A percentile compares a stretch with the other conserved stretches of the same genome.
These are phyloP conservation scores for Aphelocoma coerulescens DNA, from an alignment of 2,113 vertebrate genomes.

Conservation along the genomic window DNA sequence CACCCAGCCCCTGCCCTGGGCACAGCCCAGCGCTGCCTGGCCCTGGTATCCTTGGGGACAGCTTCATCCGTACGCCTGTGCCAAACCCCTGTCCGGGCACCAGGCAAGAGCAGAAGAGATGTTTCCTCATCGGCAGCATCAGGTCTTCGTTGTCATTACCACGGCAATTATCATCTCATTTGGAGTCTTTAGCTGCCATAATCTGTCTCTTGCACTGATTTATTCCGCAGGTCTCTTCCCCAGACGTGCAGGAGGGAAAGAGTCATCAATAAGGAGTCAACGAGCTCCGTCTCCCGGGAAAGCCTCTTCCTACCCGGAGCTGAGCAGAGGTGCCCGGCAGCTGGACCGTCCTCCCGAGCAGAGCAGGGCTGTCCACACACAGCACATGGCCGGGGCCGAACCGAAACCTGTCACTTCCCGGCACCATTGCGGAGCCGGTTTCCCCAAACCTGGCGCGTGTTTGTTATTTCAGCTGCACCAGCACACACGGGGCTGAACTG, in stretches of 20 bases:
- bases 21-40: not conserved
- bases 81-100: not conserved
- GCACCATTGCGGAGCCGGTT: fast-evolving
- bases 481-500: fast-evolving
- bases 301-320: not conserved
- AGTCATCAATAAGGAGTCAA: constrained; percentile 39
- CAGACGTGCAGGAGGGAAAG: not conserved
- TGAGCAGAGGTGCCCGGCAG: not conserved
- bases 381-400: fast-evolving
- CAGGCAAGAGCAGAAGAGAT: not conserved
- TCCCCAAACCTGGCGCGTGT: fast-evolving
- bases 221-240: constrained; percentile 45
- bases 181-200: constrained; percentile 69
- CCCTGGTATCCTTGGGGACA: not conserved
- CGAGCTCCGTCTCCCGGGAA: not conserved
- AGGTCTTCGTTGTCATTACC: constrained; percentile 60
- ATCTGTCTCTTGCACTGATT: constrained; percentile 64
- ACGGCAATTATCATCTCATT: constrained; percentile 66
- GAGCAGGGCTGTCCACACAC: not conserved
- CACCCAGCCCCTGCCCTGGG: not conserved
- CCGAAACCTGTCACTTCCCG: not conserved
- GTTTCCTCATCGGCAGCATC: constrained; percentile 51
- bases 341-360: not conserved
- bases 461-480: not conserved
- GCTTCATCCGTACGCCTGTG: not conserved